Conservation (phyloP, 2,888 invertebrate genomes). For the Dryadula phaetusa region DNA sequence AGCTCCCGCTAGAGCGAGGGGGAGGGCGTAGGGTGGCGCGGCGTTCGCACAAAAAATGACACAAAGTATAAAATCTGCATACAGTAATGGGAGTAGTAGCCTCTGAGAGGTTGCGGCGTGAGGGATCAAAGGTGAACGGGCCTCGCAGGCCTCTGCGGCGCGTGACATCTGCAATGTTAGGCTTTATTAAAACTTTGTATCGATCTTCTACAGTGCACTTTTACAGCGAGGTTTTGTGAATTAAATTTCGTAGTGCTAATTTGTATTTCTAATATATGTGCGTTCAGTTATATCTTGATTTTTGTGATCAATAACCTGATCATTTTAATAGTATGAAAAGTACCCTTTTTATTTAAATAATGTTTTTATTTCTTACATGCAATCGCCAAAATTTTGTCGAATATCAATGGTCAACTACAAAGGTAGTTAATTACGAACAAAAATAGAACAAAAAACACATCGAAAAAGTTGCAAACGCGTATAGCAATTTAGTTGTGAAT, state of each 20-base stretch:
- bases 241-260: background rate
- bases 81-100: constrained; percentile 76
- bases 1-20: constrained; percentile 53
- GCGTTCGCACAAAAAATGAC: constrained; percentile 78
- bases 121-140: constrained; percentile 68
- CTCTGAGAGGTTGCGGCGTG: constrained; percentile 70
- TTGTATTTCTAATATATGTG: background rate
- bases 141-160: constrained; percentile 45
- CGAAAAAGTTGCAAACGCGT: constrained; percentile 21
- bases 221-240: constrained; percentile 5
- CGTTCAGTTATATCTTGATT: background rate
- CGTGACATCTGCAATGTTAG: constrained; percentile 43
- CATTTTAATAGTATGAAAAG: background rate
- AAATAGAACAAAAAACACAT: constrained; percentile 17
- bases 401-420: constrained; percentile 20
- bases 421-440: constrained; percentile 26
- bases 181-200: constrained; percentile 44
- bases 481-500: constrained; percentile 25
- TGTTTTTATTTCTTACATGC: constrained; percentile 1
- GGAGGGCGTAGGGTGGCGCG: constrained; percentile 50
- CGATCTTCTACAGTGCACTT: constrained; percentile 32
- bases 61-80: constrained; percentile 83
- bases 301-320: background rate
- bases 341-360: background rate
- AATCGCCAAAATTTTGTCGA: background rate